phyloP scores from a whole-genome alignment of 2,113 vertebrate genomes.

The Leptodactylus fuscus region DNA sequence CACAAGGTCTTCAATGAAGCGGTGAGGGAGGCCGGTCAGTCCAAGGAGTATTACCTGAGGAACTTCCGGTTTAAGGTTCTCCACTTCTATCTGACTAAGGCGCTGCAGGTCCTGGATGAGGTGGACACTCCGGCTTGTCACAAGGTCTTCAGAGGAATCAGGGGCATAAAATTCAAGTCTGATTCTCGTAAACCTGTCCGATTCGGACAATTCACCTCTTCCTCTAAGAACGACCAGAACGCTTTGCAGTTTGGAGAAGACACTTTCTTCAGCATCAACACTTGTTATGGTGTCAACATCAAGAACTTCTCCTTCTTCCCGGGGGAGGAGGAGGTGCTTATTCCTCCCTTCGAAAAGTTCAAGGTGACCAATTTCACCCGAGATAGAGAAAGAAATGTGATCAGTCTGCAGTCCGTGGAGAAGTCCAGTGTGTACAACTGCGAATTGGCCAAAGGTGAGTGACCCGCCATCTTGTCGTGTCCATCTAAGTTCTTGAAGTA shows the following conservation, averaged over 20 bases:
- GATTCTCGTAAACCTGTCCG: neutral
- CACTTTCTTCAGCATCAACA: conserved; percentile 70
- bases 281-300: conserved; percentile 61
- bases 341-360: conserved; percentile 69
- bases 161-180: conserved; percentile 60
- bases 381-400: conserved; percentile 1
- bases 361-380: conserved; percentile 41
- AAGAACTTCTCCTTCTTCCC: conserved; percentile 65
- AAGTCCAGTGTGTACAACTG: conserved; percentile 55
- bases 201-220: conserved; percentile 66
- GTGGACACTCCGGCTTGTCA: conserved; percentile 41
- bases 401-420: conserved; percentile 39
- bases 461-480: neutral
- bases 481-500: no score
- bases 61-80: conserved; percentile 69
- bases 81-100: conserved; percentile 71
- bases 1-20: conserved; percentile 65
- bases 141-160: conserved; percentile 64
- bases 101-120: conserved; percentile 61
- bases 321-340: conserved; percentile 69
- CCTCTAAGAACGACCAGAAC: neutral
- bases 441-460: conserved; percentile 42
- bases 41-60: conserved; percentile 60
- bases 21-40: conserved; percentile 62
- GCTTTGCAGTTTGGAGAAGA: conserved; percentile 65